Evolutionary conservation across 2,113 vertebrate genomes (phyloP), one percentile per base, ranked within the genome.

Genomic region (Nerophis ophidion): DNA sequence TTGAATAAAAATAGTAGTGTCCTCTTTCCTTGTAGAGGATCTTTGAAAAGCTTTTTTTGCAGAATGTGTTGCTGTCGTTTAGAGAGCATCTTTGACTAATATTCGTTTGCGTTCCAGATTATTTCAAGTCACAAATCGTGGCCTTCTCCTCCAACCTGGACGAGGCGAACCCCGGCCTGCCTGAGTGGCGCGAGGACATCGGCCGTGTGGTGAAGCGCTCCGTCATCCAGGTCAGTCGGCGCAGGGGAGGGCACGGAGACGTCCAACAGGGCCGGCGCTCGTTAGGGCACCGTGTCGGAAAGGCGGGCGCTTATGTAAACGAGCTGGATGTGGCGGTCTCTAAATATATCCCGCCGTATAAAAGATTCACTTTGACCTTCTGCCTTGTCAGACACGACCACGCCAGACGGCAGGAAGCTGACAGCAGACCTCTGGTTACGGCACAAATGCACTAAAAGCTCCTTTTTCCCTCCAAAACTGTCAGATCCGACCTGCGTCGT

Each of bases 61-160:
- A 26, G 19, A 1, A 26, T 1, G 36, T 3, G 26, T 4, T 26
- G 26, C 26, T 26, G 26, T 26, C 26, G 26, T 26, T 26, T 26
- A 26, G 26, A 38, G 36, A 38, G 36, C 5, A 38, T 38, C 36
- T 38, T 38, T 38, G 36, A 6, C 36, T 38, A 38, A 38, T 38
- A 6, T n/a, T n/a, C n/a, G 3, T n/a, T 9, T 38, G 35, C n/a
- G 15, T 56, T 42, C 5, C 89, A 98, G 95, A 98, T 84, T 90
- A 93, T 82, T 97, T 95, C 75, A 87, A 83, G 42, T 98, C 94
- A 14, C 81, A 96, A 45, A 76, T 92, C 48, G 80, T 96, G 64
- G 91, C 90, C 0, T 97, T 96, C 80, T 95, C 94, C 61, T 91
- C 93, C 0, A 94, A 96, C 76, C 81, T 98, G 80, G 94, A 98